These are phyloP conservation scores for Pandemis cinnamomeana DNA, from an alignment of 2,888 invertebrate genomes.

Conservation along the genomic window DNA sequence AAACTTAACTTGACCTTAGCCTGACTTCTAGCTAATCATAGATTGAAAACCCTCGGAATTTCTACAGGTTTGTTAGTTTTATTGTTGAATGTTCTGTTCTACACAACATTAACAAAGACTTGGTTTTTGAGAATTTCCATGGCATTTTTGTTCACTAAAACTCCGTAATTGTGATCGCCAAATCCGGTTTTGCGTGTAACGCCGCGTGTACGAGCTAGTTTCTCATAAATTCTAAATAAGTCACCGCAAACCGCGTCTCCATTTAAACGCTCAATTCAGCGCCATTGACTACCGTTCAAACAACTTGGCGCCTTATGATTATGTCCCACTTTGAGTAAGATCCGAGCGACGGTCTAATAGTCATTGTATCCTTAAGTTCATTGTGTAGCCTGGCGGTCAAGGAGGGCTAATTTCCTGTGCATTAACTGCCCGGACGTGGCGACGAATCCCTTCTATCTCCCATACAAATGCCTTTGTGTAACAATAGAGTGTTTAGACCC, in stretches of 20 bases:
- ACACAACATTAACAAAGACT: too few species aligned
- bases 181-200: too few species aligned
- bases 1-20: too few species aligned
- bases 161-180: too few species aligned
- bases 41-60: too few species aligned
- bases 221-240: not conserved
- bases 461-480: constrained; percentile 32
- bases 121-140: too few species aligned
- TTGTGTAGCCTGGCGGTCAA: constrained; percentile 35
- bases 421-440: constrained; percentile 28
- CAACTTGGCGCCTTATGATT: constrained; percentile 4
- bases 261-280: not conserved
- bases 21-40: too few species aligned
- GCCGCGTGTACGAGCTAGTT: too few species aligned
- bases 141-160: too few species aligned
- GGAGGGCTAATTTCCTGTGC: constrained; percentile 39
- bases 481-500: constrained; percentile 16
- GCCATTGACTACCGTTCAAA: not conserved
- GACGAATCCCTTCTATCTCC: constrained; percentile 20
- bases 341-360: constrained; percentile 19
- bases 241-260: not conserved
- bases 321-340: not conserved
- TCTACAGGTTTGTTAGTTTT: too few species aligned
- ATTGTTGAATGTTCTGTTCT: too few species aligned
- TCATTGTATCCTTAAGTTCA: constrained; percentile 26